Evolutionary conservation across 1,140 invertebrate genomes (phyloP), one percentile per base, ranked within the genome.

Genomic region (Acromyrmex charruanus): DNA sequence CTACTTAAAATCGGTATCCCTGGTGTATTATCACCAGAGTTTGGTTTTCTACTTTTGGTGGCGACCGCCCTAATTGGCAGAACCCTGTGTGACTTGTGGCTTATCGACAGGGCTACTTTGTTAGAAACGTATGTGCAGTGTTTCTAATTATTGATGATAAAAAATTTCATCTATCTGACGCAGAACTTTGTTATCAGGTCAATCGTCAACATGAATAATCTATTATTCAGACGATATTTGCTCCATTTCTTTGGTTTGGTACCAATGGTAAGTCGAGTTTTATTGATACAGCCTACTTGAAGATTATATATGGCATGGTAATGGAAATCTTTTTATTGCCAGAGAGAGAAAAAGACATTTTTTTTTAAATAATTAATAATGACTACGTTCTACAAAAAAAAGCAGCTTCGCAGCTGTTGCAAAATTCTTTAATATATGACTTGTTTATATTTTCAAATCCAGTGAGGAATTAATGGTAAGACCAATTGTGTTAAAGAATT

Each of bases 51-150:
- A 92, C 86, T 97, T 3, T 92, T 99, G 10, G 97, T 99, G 61
- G 99, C 99, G 7, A 90, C 94, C 10, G 97, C 98, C 35, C 95
- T 99, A 10, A 96, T 99, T 12, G 96, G 97, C 6, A 96, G 99
- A 92, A 99, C 99, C 0, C 96, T 99, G 35, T 99, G 98, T 94
- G 99, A 99, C 96, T 96, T 99, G 68, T 99, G 99, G 98, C 97
- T 99, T 96, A 99, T 99, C 88, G 97, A 98, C 91, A 98, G 98
- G 95, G 97, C 97, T 18, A 99, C 99, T 2, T 96, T 98, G 79
- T 97, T 99, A 91, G 99, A 99, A 96, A 98, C 97, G 98, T 98
- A 95, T 94, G 84, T 84, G n/a, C 39, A 61, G 69, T 31, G 51
- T 63, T 88, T n/a, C 65, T 61, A 7, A 18, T 82, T 25, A 87